Evolutionary conservation across 2,113 vertebrate genomes (phyloP).

Genomic region (Trichechus manatus): DNA sequence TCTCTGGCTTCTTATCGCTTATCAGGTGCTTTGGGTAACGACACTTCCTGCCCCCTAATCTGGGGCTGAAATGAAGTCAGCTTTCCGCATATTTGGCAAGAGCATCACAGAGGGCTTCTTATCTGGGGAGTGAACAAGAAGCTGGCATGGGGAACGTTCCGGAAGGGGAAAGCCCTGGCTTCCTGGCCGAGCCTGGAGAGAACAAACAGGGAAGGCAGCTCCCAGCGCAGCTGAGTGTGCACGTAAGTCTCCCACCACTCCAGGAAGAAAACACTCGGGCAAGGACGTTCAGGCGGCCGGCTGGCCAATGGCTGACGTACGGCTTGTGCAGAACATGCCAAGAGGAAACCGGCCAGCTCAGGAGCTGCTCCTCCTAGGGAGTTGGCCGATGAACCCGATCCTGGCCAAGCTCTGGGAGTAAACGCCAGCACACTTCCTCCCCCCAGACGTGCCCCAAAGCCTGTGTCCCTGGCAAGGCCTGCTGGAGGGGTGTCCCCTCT

Average conservation of each 20-base stretch:
- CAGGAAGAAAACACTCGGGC: constrained; percentile 75
- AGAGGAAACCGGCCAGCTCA: constrained; percentile 52
- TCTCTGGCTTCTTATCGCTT: not conserved
- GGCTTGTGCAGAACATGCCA: constrained; percentile 68
- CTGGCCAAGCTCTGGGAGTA: not conserved
- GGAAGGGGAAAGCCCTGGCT: constrained; percentile 86
- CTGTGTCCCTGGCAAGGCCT: not conserved
- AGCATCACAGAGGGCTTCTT: constrained; percentile 83
- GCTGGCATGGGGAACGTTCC: constrained; percentile 78
- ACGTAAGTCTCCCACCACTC: constrained; percentile 71
- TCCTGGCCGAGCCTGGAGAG: constrained; percentile 83
- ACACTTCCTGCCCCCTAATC: constrained; percentile 83
- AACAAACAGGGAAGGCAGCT: constrained; percentile 84
- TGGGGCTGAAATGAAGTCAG: constrained; percentile 80
- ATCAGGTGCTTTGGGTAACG: constrained; percentile 67
- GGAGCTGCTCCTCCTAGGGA: not conserved
- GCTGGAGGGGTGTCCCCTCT: not conserved
- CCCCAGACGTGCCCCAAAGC: rapidly evolving
- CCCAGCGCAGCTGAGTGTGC: constrained; percentile 59
- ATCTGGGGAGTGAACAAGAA: constrained; percentile 82
- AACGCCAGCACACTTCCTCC: not conserved
- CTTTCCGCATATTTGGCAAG: constrained; percentile 78
- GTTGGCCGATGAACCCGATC: not conserved
- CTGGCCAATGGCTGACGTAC: constrained; percentile 64
- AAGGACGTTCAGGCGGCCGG: constrained; percentile 40